Percentiles rank a stretch among this genome's conserved stretches.
These are phyloP conservation scores for Branchinecta lindahli DNA, from an alignment of 1,140 invertebrate genomes.

Conservation along the genomic window DNA sequence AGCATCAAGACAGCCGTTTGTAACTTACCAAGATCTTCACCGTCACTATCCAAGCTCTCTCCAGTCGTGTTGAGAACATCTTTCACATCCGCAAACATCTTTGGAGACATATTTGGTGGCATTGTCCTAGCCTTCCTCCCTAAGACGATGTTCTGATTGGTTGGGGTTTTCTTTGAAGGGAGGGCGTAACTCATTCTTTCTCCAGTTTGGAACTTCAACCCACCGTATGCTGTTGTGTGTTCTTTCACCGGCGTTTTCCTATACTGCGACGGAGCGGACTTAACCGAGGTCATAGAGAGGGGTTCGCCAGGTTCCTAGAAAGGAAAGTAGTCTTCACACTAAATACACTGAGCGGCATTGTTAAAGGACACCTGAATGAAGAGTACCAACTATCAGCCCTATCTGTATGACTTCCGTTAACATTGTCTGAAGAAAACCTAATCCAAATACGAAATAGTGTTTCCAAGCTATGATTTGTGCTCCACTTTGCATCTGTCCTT, in stretches of 20 bases:
- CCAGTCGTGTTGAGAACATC: not conserved
- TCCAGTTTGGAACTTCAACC: not conserved
- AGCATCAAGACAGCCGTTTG: too few species aligned
- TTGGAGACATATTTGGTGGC: conserved; percentile 2
- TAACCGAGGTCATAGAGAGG: not conserved
- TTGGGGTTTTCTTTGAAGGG: not conserved
- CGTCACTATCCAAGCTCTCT: not conserved
- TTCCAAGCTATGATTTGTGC: too few species aligned
- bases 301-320: conserved; percentile 2
- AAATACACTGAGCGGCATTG: too few species aligned
- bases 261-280: not conserved
- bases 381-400: too few species aligned
- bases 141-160: not conserved
- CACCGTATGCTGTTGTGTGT: conserved; percentile 11
- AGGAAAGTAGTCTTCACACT: not conserved
- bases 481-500: too few species aligned
- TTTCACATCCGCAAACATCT: conserved; percentile 6
- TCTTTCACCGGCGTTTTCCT: conserved; percentile 27
- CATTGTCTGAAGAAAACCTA: too few species aligned
- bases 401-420: too few species aligned
- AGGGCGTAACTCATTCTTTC: not conserved
- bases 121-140: not conserved
- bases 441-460: too few species aligned
- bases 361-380: too few species aligned
- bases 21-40: not conserved